These are phyloP conservation scores for Euwallacea similis DNA, from an alignment of 1,140 invertebrate species.

Conservation along the genomic window DNA sequence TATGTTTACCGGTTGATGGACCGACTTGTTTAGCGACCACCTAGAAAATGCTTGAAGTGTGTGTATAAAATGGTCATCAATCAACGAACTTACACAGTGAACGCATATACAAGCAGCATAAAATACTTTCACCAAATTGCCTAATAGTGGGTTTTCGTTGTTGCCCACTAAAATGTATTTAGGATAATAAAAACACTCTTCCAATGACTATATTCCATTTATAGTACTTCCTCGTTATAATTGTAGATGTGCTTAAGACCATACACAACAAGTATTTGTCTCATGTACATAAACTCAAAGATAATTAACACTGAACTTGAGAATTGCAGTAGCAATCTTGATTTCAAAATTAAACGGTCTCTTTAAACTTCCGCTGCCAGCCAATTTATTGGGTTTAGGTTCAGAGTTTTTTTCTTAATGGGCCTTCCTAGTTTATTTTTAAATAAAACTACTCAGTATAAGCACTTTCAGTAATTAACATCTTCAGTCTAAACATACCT, in stretches of 20 bases:
- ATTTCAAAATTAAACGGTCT: background rate
- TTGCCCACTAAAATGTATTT: background rate
- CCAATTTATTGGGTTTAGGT: background rate
- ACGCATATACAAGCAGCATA: background rate
- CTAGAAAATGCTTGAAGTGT: constrained; percentile 14
- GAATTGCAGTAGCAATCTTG: background rate
- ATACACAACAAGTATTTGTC: constrained; percentile 1
- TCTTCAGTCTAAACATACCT: background rate
- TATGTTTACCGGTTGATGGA: background rate
- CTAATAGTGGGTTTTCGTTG: background rate
- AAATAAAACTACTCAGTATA: too few relatives aligned
- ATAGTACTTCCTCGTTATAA: background rate
- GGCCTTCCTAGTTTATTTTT: too few relatives aligned
- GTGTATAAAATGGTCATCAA: constrained; percentile 7
- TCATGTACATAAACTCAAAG: constrained; percentile 6
- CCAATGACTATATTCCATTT: background rate
- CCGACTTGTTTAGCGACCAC: constrained; percentile 4
- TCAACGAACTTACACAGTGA: constrained; percentile 12
- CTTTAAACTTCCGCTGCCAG: background rate
- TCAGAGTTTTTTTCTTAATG: background rate
- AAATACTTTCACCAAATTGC: constrained; percentile 10
- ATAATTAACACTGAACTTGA: constrained; percentile 19
- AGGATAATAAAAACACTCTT: background rate
- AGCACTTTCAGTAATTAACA: background rate
- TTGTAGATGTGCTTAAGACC: background rate